Percentiles rank a stretch among this genome's conserved stretches.
Conservation (phyloP, 2,888 invertebrate genomes). For the Papilio protenor region DNA sequence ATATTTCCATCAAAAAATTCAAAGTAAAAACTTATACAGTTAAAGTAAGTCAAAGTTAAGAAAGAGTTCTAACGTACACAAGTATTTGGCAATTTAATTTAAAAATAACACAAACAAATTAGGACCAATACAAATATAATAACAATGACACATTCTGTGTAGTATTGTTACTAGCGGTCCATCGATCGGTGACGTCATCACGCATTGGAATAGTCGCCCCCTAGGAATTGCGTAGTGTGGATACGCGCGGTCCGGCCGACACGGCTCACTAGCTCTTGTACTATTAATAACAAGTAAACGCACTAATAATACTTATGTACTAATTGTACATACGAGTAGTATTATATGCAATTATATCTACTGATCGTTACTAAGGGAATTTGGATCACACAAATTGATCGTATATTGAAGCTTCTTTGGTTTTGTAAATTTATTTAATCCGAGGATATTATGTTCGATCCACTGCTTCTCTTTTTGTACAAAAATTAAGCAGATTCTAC, state of each 20-base stretch:
- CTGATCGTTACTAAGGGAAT: background rate
- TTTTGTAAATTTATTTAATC: background rate
- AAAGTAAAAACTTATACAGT: too few species aligned
- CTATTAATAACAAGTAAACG: conserved; percentile 1
- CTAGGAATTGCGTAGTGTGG: conserved; percentile 22
- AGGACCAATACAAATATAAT: background rate
- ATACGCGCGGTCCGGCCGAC: background rate
- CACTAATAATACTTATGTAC: background rate
- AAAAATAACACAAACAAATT: background rate
- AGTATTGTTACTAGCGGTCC: conserved; percentile 4
- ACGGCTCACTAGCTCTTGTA: background rate
- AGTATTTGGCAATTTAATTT: background rate
- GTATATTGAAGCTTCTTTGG: background rate
- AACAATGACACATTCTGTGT: conserved; percentile 7
- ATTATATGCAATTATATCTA: background rate
- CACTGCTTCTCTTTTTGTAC: background rate
- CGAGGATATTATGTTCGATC: background rate
- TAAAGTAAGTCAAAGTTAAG: background rate
- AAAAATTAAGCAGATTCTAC: background rate
- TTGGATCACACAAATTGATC: background rate
- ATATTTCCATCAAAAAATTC: too few species aligned
- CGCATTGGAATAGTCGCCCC: conserved; percentile 18
- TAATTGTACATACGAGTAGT: background rate
- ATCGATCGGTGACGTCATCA: conserved; percentile 25
- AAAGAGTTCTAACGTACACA: background rate